Base-by-base conservation (phyloP, 2,113 vertebrate species). In the Castor canadensis region DNA sequence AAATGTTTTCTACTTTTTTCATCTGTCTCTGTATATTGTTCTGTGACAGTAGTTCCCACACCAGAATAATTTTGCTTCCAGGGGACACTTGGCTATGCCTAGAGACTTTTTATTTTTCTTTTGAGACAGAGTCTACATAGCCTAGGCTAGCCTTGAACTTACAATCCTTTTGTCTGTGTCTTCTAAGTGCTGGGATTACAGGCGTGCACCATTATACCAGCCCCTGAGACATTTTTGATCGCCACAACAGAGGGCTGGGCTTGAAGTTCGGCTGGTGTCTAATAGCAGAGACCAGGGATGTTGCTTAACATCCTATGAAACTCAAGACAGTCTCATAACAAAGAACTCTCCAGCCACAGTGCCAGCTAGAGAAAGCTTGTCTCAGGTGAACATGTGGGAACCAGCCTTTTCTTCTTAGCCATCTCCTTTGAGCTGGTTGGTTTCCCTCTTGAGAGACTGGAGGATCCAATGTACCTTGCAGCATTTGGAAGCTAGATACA, bases 291-390 rank as follows among this genome's bases (percentile, higher is more conserved):
- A 66, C n/a, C 26, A 12, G 47, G 24, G 54, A 9, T 26, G 28
- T 60, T 22, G 12, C 47, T 32, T 3, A 16, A 3, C n/a, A 9
- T 9, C 54, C n/a, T 22, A 3, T 9, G 1, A 8, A 3, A 12
- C 26, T 26, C 47, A 47, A 69, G 71, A n/a, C 45, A 5, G 35
- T 19, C 81, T 32, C 32, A 24, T 12, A 40, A 11, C 30, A 49
- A 67, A 30, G 69, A 54, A 3, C 17, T 38, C 30, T 20, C 6
- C 43, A 45, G 52, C 35, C 15, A 43, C 12, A 35, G 67, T 2
- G 3, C 28, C 30, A 22, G 16, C 9, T 7, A 22, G 1, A 58
- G 83, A 80, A 22, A 5, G 11, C 43, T n/a, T 54, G 30, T 9
- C 72, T 11, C 4, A 3, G 52, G 28, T n/a, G 16, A 49, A n/a